These are phyloP conservation scores for Hippoglossus hippoglossus DNA, from an alignment of 2,797 vertebrate species.

Conservation along the genomic window DNA sequence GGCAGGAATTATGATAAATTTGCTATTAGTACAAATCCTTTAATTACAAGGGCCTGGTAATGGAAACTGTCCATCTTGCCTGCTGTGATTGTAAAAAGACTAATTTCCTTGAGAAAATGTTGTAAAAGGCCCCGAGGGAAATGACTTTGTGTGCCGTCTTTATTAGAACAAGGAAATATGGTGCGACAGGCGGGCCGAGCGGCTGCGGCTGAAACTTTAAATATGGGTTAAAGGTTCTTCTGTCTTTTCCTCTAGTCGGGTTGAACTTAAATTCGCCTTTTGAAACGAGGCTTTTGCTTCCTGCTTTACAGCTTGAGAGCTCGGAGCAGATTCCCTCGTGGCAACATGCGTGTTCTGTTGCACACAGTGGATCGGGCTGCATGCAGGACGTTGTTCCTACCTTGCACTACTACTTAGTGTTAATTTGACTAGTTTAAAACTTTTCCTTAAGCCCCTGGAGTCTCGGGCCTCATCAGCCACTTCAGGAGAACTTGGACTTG, in stretches of 20 bases:
- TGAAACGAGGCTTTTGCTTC: conserved; percentile 8
- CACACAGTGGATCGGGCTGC: background rate
- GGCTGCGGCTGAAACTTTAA: conserved; percentile 35
- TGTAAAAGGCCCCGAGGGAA: conserved; percentile 53
- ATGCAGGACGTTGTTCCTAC: background rate
- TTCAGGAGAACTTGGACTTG: background rate
- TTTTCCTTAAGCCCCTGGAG: background rate
- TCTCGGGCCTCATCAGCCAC: no score
- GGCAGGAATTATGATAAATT: conserved; percentile 82
- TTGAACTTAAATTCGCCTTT: conserved; percentile 38
- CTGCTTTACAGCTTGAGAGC: background rate
- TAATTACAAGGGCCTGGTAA: conserved; percentile 81
- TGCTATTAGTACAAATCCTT: conserved; percentile 80
- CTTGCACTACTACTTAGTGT: background rate
- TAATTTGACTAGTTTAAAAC: background rate
- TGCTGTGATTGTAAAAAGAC: conserved; percentile 69
- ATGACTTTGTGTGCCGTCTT: conserved; percentile 49
- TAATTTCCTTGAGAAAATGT: conserved; percentile 74
- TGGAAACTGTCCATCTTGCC: conserved; percentile 82
- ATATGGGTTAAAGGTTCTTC: conserved; percentile 24
- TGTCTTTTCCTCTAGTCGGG: conserved; percentile 5
- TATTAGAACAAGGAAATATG: conserved; percentile 48
- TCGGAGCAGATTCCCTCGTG: background rate
- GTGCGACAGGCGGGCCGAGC: conserved; percentile 29
- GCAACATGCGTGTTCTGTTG: background rate